Percentiles rank a stretch among this genome's conserved stretches.
Evolutionary conservation across 2,888 invertebrate genomes (phyloP).

Genomic region (Torymus tubicola): DNA sequence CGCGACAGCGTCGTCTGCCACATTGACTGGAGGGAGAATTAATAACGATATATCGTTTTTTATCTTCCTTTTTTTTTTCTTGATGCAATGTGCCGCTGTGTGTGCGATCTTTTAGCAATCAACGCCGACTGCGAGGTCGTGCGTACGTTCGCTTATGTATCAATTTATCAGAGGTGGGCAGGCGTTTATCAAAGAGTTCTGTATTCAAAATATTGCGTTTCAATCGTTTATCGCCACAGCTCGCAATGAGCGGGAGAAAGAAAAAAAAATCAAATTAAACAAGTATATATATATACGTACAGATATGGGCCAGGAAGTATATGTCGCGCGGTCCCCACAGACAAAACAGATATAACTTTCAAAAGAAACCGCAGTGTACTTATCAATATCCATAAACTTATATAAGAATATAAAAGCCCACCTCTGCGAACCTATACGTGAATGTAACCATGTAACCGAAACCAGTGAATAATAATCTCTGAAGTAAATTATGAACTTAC

Average conservation of each 20-base stretch:
- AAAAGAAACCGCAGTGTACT: not conserved
- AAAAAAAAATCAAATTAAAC: not conserved
- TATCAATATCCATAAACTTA: not conserved
- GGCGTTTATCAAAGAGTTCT: not conserved
- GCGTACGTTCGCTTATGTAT: constrained; percentile 2
- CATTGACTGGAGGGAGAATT: constrained; percentile 69
- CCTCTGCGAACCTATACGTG: constrained; percentile 17
- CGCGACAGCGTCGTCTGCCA: constrained; percentile 69
- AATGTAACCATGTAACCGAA: not conserved
- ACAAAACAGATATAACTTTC: constrained; percentile 8
- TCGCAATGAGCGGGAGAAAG: not conserved
- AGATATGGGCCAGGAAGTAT: not conserved
- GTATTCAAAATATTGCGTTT: constrained; percentile 1
- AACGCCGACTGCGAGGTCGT: not conserved
- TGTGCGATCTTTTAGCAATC: constrained; percentile 7
- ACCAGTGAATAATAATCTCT: not conserved
- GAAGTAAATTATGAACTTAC: constrained; percentile 76
- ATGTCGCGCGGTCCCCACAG: not conserved
- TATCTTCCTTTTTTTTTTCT: constrained; percentile 36
- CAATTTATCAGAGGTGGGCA: constrained; percentile 40
- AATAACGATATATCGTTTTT: constrained; percentile 48
- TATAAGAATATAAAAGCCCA: not conserved
- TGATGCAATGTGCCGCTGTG: constrained; percentile 24
- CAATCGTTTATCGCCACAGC: too few species aligned
- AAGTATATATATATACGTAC: constrained; percentile 1